Evolutionary conservation across 2,113 vertebrate genomes (phyloP).

Genomic region (Syngnathus scovelli): DNA sequence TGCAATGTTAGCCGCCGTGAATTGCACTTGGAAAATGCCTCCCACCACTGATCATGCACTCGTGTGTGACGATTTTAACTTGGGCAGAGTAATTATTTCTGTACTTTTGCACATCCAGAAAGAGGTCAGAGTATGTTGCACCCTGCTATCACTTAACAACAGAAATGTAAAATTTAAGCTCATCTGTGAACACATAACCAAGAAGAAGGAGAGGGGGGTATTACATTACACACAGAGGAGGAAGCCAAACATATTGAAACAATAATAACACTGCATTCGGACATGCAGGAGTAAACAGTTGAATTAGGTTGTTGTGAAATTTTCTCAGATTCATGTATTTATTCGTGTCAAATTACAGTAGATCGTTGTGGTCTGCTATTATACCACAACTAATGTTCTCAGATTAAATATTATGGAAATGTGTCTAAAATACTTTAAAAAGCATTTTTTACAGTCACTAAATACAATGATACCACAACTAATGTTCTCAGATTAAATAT

Average conservation of each 20-base stretch:
- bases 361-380: constrained; percentile 32
- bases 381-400: constrained; percentile 32
- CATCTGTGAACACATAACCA: constrained; percentile 50
- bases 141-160: constrained; percentile 59
- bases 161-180: constrained; percentile 62
- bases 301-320: constrained; percentile 26
- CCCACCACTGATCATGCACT: too few relatives aligned
- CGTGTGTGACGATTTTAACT: not conserved
- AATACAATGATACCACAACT: too few relatives aligned
- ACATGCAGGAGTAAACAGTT: constrained; percentile 52
- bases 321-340: constrained; percentile 50
- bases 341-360: constrained; percentile 39
- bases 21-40: too few relatives aligned
- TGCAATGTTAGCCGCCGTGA: too few relatives aligned
- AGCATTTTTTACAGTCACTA: too few relatives aligned
- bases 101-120: constrained; percentile 6
- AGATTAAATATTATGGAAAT: constrained; percentile 45
- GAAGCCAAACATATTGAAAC: constrained; percentile 59
- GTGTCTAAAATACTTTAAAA: too few relatives aligned
- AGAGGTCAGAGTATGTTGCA: not conserved
- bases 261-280: constrained; percentile 62
- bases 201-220: constrained; percentile 36
- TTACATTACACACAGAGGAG: constrained; percentile 45
- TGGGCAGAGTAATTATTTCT: not conserved
- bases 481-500: too few relatives aligned